A percentile compares a stretch with the other conserved stretches of the same genome.
These are phyloP conservation scores for Muntiacus reevesi DNA, from an alignment of 2,113 vertebrate species.

Conservation along the genomic window DNA sequence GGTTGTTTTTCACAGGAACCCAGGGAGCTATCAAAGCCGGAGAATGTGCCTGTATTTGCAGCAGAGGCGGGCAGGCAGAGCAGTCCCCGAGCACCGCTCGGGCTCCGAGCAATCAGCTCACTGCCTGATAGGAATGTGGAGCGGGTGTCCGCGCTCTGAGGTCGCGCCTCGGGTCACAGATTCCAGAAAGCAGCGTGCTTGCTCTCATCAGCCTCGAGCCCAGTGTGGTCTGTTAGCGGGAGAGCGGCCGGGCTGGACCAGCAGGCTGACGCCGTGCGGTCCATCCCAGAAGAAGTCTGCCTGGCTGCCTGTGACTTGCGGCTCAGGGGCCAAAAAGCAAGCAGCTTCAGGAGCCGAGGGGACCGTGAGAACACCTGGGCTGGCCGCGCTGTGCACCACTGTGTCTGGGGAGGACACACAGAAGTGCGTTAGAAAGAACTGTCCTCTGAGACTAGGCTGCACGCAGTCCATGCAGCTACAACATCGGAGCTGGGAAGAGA, in stretches of 20 bases:
- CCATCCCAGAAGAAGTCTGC: slow-evolving; percentile 33
- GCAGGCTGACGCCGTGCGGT: slow-evolving; percentile 27
- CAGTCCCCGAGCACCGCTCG: not conserved
- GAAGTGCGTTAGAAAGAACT: slow-evolving; percentile 7
- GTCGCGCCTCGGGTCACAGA: slow-evolving; percentile 55
- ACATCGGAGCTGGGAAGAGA: not conserved
- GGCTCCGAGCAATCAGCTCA: slow-evolving; percentile 62
- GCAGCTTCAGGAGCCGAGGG: slow-evolving; percentile 4
- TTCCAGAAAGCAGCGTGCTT: slow-evolving; percentile 3
- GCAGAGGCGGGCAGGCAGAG: slow-evolving; percentile 28
- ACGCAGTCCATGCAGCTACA: not conserved
- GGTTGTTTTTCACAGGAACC: slow-evolving; percentile 60
- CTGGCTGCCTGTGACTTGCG: not conserved
- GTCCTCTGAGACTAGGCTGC: not conserved
- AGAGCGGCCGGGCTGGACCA: not conserved
- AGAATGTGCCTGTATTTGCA: not conserved
- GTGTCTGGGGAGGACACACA: slow-evolving; percentile 20
- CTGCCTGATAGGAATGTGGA: slow-evolving; percentile 44
- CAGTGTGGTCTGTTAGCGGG: slow-evolving; percentile 4
- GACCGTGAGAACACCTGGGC: slow-evolving; percentile 46
- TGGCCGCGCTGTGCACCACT: not conserved
- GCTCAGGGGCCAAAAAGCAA: slow-evolving; percentile 9
- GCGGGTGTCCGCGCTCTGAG: not conserved
- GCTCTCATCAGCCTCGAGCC: not conserved
- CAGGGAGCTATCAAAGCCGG: slow-evolving; percentile 60